Percentiles rank a stretch among this genome's conserved stretches.
These are phyloP conservation scores for Lepidocyrtoides sp. DNA, from an alignment of 2,888 invertebrate genomes.

Conservation along the genomic window DNA sequence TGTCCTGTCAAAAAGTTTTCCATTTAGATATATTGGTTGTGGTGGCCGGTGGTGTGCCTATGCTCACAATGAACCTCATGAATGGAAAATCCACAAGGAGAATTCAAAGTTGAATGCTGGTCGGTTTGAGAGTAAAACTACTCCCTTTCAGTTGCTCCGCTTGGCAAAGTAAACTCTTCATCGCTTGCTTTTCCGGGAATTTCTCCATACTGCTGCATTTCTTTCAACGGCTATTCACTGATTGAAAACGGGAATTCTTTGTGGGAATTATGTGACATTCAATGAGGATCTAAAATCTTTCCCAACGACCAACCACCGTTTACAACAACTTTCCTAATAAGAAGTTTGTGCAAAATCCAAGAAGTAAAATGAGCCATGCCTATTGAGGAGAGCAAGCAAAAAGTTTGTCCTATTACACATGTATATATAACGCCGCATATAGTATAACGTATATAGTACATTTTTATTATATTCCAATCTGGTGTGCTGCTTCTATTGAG, in stretches of 20 bases:
- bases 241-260: constrained; percentile 52
- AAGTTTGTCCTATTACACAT: background rate
- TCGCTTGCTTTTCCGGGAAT: background rate
- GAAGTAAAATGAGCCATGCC: background rate
- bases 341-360: constrained; percentile 10
- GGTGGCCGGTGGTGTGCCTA: constrained; percentile 44
- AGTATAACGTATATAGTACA: background rate
- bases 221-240: constrained; percentile 35
- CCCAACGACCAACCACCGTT: background rate
- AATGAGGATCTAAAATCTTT: constrained; percentile 24
- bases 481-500: too few relatives aligned
- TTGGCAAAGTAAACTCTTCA: constrained; percentile 39
- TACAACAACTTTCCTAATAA: constrained; percentile 1
- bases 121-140: constrained; percentile 7
- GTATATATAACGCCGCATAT: background rate
- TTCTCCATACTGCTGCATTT: constrained; percentile 20
- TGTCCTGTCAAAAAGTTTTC: constrained; percentile 69
- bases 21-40: constrained; percentile 71
- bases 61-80: background rate
- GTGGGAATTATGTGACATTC: constrained; percentile 45
- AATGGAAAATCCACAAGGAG: constrained; percentile 36
- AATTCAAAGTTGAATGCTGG: constrained; percentile 41
- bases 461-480: constrained; percentile 8
- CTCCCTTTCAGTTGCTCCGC: background rate
- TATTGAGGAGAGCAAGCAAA: background rate